phyloP scores from a whole-genome alignment of 1,140 invertebrate species.

The Caenorhabditis remanei region DNA sequence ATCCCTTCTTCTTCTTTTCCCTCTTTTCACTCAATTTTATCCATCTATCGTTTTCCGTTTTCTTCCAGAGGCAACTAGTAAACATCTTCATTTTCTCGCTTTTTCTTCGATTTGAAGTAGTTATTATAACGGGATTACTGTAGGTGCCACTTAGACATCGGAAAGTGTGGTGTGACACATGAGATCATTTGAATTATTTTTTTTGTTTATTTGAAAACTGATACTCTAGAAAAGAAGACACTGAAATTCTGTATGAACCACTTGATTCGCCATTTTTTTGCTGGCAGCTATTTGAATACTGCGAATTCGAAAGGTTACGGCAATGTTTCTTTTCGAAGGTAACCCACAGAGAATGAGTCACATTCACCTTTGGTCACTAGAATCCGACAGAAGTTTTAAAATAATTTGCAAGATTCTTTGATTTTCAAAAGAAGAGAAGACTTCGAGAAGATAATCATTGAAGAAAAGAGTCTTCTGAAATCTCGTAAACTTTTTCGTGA shows the following conservation, averaged over 20 bases:
- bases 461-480: too few relatives aligned
- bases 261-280: not conserved
- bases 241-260: not conserved
- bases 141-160: not conserved
- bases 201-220: not conserved
- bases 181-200: not conserved
- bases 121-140: slow-evolving; percentile 1
- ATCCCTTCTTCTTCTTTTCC: not conserved
- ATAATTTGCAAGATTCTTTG: too few relatives aligned
- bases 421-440: too few relatives aligned
- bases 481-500: not conserved
- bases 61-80: not conserved
- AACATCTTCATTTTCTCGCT: not conserved
- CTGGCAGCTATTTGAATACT: too few relatives aligned
- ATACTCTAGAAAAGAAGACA: not conserved
- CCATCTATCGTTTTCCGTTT: slow-evolving; percentile 5
- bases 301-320: too few relatives aligned
- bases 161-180: not conserved
- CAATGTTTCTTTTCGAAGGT: too few relatives aligned
- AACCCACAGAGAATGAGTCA: too few relatives aligned
- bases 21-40: not conserved
- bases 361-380: too few relatives aligned
- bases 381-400: too few relatives aligned
- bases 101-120: not conserved
- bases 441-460: too few relatives aligned